Conservation (phyloP, 2,797 vertebrate genomes). For the Sebastes minor region DNA sequence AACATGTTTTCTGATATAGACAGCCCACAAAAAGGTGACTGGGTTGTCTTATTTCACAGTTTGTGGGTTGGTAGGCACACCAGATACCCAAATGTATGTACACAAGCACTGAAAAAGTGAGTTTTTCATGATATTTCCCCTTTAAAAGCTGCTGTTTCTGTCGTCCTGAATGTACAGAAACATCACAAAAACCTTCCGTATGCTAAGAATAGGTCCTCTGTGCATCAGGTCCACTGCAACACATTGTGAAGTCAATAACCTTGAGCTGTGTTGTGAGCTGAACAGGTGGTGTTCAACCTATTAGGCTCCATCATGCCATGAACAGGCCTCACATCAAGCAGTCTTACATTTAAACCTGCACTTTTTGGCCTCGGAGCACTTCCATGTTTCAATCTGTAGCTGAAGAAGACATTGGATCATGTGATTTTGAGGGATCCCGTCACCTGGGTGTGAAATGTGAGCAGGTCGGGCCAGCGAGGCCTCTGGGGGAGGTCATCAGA, state of each 20-base stretch:
- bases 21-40: too few relatives aligned
- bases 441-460: slow-evolving; percentile 45
- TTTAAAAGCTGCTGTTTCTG: neutral
- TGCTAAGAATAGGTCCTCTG: neutral
- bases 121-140: neutral
- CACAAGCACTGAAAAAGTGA: too few relatives aligned
- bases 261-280: neutral
- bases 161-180: neutral
- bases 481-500: slow-evolving; percentile 10
- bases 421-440: slow-evolving; percentile 13
- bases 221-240: neutral
- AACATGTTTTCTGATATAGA: too few relatives aligned
- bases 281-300: neutral
- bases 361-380: neutral
- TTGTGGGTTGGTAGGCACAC: too few relatives aligned
- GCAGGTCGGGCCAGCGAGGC: neutral
- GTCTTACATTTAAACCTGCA: neutral
- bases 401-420: neutral
- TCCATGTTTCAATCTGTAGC: neutral
- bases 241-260: neutral
- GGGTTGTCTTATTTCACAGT: too few relatives aligned
- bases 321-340: neutral
- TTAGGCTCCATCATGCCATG: neutral
- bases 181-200: neutral
- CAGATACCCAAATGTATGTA: too few relatives aligned